A percentile compares a stretch with the other conserved stretches of the same genome.
Conservation (phyloP, 1,140 invertebrate genomes). For the Leptinotarsa undecemlineata region DNA sequence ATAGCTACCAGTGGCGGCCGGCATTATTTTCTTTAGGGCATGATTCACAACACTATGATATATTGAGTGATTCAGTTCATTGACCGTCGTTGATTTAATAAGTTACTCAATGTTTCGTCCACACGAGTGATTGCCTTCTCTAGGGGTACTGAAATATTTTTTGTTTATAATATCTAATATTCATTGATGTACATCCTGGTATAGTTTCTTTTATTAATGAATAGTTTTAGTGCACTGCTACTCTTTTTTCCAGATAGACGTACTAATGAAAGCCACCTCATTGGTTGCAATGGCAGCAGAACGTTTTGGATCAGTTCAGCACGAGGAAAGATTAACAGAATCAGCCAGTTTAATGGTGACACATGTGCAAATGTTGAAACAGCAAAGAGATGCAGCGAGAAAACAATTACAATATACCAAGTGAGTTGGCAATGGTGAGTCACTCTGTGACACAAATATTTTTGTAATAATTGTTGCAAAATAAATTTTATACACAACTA, state of each 20-base stretch:
- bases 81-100: no score
- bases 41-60: no score
- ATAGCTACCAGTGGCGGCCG: no score
- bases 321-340: slow-evolving; percentile 51
- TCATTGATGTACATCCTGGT: no score
- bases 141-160: no score
- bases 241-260: slow-evolving; percentile 41
- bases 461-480: not conserved
- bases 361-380: slow-evolving; percentile 50
- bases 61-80: no score
- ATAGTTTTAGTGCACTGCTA: no score
- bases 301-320: slow-evolving; percentile 53
- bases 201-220: no score
- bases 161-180: no score
- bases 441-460: slow-evolving; percentile 3
- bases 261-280: slow-evolving; percentile 47
- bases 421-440: slow-evolving; percentile 36
- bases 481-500: slow-evolving; percentile 18
- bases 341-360: slow-evolving; percentile 52
- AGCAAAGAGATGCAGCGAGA: slow-evolving; percentile 51
- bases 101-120: no score
- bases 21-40: no score
- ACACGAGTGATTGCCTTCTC: no score
- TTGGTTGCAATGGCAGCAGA: slow-evolving; percentile 49
- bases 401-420: slow-evolving; percentile 54